Base-by-base conservation (phyloP, 2,797 vertebrate genomes). In the Limnodromus scolopaceus region DNA sequence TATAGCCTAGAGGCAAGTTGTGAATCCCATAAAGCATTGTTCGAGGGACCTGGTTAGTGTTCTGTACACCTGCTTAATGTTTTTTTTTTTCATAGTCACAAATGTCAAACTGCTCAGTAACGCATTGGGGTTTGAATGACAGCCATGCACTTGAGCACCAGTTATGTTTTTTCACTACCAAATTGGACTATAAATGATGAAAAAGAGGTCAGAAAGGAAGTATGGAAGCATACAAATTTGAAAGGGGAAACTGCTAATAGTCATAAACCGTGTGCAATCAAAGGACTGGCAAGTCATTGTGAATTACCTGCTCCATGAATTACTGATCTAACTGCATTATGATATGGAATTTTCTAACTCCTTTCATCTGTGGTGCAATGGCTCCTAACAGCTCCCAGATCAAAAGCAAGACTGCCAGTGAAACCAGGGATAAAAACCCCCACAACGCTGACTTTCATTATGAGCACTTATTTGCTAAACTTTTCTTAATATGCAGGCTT, bases 171-270 rank as follows among this genome's bases (percentile, higher is more conserved):
- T 98, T 98, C 98, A 98, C 97, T 96, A 98, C 98, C 96, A 98
- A 98, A 98, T 98, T 98, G 98, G 98, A 98, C 98, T 97, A 98
- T 98, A 98, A 98, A 98, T 98, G 98, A 98, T 98, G 98, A 98
- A 98, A 98, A 98, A 98, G 96, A 98, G 98, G 98, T 98, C 98
- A 98, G 96, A 98, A 98, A 98, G 98, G 98, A 98, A 98, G 98
- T 98, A 98, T 97, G 98, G 98, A 98, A 98, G 98, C 98, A 98
- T 98, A 98, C 98, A 98, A 98, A 98, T 98, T 98, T 98, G 98
- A 98, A 98, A 98, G 97, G 97, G 97, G 98, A 98, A 98, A 98
- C 98, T 98, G 98, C 98, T 98, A 98, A 98, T 98, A 98, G 98
- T 97, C 97, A 98, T 98, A 98, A 98, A 98, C 97, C 36, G 57